phyloP scores from a whole-genome alignment of 2,888 invertebrate genomes.

The Carpatolechia fugitivella region DNA sequence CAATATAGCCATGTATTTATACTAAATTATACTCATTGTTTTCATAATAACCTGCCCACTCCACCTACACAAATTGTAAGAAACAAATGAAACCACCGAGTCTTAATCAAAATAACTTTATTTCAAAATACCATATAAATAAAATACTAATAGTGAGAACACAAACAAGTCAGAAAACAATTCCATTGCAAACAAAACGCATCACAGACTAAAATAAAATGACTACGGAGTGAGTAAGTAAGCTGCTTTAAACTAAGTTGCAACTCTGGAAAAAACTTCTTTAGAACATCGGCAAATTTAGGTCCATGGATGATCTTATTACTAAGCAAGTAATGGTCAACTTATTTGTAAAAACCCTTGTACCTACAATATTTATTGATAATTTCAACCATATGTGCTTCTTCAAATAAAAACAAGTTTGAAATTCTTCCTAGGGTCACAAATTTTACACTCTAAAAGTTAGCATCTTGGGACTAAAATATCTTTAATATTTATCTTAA shows the following conservation, averaged over 20 bases:
- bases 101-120: slow-evolving; percentile 70
- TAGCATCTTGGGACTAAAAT: slow-evolving; percentile 52
- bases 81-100: slow-evolving; percentile 20
- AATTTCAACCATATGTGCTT: too few relatives aligned
- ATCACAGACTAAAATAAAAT: slow-evolving; percentile 62
- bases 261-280: neutral
- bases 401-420: neutral
- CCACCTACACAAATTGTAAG: neutral
- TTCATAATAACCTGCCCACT: too few relatives aligned
- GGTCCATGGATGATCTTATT: too few relatives aligned
- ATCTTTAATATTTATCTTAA: slow-evolving; percentile 55
- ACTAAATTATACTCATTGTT: neutral
- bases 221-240: slow-evolving; percentile 44
- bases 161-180: slow-evolving; percentile 61
- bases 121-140: slow-evolving; percentile 54
- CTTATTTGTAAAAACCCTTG: too few relatives aligned
- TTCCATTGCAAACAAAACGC: slow-evolving; percentile 58
- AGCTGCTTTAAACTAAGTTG: slow-evolving; percentile 35
- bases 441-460: slow-evolving; percentile 31
- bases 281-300: neutral
- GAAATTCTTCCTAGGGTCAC: neutral
- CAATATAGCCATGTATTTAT: neutral
- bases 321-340: too few relatives aligned
- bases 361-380: too few relatives aligned
- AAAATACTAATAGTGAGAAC: slow-evolving; percentile 46